Percentiles rank a stretch among this genome's conserved stretches.
These are phyloP conservation scores for Trissonchulus sp. DNA, from an alignment of 2,888 invertebrate species.

Conservation along the genomic window DNA sequence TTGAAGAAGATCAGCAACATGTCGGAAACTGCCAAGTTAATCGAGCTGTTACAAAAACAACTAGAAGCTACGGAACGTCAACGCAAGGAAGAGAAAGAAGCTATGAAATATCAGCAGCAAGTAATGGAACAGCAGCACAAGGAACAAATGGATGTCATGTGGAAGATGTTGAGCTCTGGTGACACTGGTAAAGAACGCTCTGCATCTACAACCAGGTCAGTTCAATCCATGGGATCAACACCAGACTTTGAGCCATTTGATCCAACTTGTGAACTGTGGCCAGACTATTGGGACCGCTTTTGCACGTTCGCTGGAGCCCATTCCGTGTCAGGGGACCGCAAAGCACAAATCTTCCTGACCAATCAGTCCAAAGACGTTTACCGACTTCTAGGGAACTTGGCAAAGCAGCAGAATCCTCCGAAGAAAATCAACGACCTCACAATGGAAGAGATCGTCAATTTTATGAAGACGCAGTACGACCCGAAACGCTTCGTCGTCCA, in stretches of 20 bases:
- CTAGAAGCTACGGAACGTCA: too few relatives aligned
- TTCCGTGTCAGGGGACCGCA: background rate
- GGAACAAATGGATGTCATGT: background rate
- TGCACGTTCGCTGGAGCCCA: conserved; percentile 1
- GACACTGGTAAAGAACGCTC: too few relatives aligned
- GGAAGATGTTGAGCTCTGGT: background rate
- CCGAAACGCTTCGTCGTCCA: too few relatives aligned
- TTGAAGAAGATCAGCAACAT: conserved; percentile 15
- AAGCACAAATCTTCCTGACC: conserved; percentile 10
- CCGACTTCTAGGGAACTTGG: background rate
- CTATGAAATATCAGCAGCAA: too few relatives aligned
- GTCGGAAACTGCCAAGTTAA: conserved; percentile 13
- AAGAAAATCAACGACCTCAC: conserved; percentile 20
- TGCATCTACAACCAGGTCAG: too few relatives aligned
- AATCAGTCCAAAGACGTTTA: background rate
- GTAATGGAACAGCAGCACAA: background rate
- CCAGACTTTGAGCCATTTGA: background rate
- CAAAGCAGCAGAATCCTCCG: conserved; percentile 4
- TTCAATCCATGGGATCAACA: background rate
- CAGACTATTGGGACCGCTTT: conserved; percentile 13
- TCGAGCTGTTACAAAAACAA: conserved; percentile 5
- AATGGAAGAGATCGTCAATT: background rate
- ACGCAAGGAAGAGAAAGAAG: too few relatives aligned
- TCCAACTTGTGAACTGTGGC: background rate
- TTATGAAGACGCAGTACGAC: conserved; percentile 32